Percentiles rank a stretch among this genome's conserved stretches.
Conservation (phyloP, 2,797 vertebrate species). For the Fistularia commersonii region DNA sequence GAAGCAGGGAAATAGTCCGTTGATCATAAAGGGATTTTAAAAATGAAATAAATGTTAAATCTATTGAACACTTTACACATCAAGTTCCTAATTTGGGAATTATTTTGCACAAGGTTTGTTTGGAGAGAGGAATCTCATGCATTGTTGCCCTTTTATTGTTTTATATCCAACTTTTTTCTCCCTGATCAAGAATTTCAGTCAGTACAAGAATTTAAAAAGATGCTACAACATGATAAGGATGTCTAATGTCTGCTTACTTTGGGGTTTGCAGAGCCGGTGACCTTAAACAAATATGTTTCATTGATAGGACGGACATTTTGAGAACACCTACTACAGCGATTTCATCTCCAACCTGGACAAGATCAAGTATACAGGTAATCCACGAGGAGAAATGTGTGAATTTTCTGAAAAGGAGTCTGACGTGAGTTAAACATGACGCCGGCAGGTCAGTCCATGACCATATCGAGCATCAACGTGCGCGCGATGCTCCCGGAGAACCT, state of each 20-base stretch:
- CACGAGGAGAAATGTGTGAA: neutral
- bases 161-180: too few relatives aligned
- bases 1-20: too few relatives aligned
- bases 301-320: constrained; percentile 81
- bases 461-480: constrained; percentile 71
- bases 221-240: too few relatives aligned
- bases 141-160: too few relatives aligned
- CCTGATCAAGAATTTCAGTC: too few relatives aligned
- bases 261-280: neutral
- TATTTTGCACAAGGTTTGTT: neutral
- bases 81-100: too few relatives aligned
- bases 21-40: too few relatives aligned
- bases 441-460: constrained; percentile 79
- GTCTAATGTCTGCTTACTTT: neutral
- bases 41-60: too few relatives aligned
- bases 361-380: constrained; percentile 83
- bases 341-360: constrained; percentile 81
- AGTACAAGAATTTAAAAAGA: too few relatives aligned
- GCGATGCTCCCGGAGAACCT: constrained; percentile 85
- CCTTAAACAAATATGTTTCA: neutral
- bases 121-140: neutral
- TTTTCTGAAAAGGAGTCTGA: neutral
- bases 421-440: neutral
- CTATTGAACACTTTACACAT: too few relatives aligned
- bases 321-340: constrained; percentile 89